Base-by-base conservation (phyloP, 2,113 vertebrate species). In the Danionella cerebrum region DNA sequence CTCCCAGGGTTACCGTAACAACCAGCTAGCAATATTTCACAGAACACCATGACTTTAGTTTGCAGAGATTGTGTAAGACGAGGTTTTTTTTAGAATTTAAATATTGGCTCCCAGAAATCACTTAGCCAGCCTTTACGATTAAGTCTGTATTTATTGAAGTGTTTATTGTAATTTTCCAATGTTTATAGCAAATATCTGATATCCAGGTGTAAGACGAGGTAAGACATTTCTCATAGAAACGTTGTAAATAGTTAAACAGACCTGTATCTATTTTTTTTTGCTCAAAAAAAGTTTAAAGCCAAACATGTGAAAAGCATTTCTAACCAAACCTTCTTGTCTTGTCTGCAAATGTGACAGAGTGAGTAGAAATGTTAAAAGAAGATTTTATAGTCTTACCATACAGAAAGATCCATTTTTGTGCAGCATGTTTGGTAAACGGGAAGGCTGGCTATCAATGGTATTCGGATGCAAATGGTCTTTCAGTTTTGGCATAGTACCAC, bases 331-430 rank as follows among this genome's bases (percentile, higher is more conserved):
- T n/a, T 59, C 13, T 29, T 45, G 16, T 3, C 45, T 19, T 5
- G 12, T 8, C 14, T 31, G 22, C 35, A 42, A 4, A 4, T 36
- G 16, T 10, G 27, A 14, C 27, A 11, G n/a, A n/a, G n/a, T n/a
- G n/a, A 12, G n/a, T 18, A 51, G 45, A 14, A 11, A 27, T 5
- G 19, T 29, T 16, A 22, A 45, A 29, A 38, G 5, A 1, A 18
- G 11, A 50, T n/a, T 22, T 39, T 16, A 33, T 35, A 5, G 55
- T 24, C 65, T 8, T 84, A 88, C 87, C 87, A 75, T 76, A 74
- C 73, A 72, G 70, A 69, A 54, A 71, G 65, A 70, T 79, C 80
- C 78, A 75, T 66, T 79, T 74, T 52, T 67, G 29, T 67, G 39
- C 14, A 54, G 51, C 55, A 64, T 76, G 54, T 67, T 53, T 53